phyloP scores from a whole-genome alignment of 2,888 invertebrate species.

The Cetonia aurata region DNA sequence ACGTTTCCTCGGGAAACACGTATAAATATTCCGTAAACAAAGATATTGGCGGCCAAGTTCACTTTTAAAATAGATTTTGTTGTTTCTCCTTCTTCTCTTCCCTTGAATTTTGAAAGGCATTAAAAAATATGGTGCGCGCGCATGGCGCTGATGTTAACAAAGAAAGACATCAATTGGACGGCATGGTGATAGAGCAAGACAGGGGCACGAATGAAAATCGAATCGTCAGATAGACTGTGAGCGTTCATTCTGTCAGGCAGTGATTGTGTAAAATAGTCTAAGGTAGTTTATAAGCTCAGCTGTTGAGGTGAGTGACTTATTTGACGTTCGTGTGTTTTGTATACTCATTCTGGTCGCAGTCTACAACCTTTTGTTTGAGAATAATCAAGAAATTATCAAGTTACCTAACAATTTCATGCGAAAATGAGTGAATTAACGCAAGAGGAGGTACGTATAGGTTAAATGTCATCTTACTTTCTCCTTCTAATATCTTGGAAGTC shows the following conservation, averaged over 20 bases:
- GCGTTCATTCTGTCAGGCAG: conserved; percentile 42
- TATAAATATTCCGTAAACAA: conserved; percentile 43
- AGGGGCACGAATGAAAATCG: conserved; percentile 35
- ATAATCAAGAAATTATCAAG: conserved; percentile 39
- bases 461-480: conserved; percentile 39
- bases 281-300: conserved; percentile 61
- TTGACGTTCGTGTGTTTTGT: conserved; percentile 58
- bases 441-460: conserved; percentile 81
- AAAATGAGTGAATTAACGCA: conserved; percentile 88
- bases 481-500: conserved; percentile 23
- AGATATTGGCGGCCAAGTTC: conserved; percentile 59
- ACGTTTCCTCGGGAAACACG: conserved; percentile 29
- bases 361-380: conserved; percentile 43
- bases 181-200: conserved; percentile 29
- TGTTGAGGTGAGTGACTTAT: conserved; percentile 65
- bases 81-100: conserved; percentile 46
- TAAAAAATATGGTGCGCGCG: conserved; percentile 51
- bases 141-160: conserved; percentile 45
- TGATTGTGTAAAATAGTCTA: conserved; percentile 55
- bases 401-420: conserved; percentile 48
- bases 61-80: conserved; percentile 54
- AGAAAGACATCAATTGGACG: conserved; percentile 28
- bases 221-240: conserved; percentile 57
- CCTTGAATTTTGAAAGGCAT: conserved; percentile 49
- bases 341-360: conserved; percentile 35